A percentile compares a stretch with the other conserved stretches of the same genome.
These are phyloP conservation scores for Orycteropus afer DNA, from an alignment of 2,113 vertebrate genomes.

Conservation along the genomic window DNA sequence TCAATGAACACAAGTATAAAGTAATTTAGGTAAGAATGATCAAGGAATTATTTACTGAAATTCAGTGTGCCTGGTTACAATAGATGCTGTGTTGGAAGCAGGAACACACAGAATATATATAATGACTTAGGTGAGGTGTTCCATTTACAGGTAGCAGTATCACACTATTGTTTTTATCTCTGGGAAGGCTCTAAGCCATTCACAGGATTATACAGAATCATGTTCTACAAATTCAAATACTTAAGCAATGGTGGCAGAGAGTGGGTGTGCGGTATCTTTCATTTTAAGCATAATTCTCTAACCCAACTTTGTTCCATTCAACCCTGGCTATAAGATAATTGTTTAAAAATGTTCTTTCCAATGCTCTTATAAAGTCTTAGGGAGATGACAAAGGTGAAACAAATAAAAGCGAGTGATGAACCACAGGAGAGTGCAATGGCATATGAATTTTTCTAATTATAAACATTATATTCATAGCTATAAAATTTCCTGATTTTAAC, in stretches of 20 bases:
- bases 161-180: conserved; percentile 11
- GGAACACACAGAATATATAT: not conserved
- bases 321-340: not conserved
- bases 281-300: not conserved
- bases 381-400: not conserved
- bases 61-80: not conserved
- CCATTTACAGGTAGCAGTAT: not conserved
- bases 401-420: not conserved
- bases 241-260: not conserved
- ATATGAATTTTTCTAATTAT: not conserved
- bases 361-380: conserved; percentile 16
- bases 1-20: conserved; percentile 43
- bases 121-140: conserved; percentile 12
- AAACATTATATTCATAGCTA: too few relatives aligned
- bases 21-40: conserved; percentile 45
- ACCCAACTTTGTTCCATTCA: not conserved
- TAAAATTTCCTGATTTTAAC: too few relatives aligned
- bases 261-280: not conserved
- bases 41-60: conserved; percentile 56
- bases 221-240: conserved; percentile 33
- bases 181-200: not conserved
- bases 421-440: not conserved
- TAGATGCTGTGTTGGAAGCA: not conserved
- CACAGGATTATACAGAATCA: conserved; percentile 15
- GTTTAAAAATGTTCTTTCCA: conserved; percentile 4